A percentile compares a stretch with the other conserved stretches of the same genome.
These are phyloP conservation scores for Hafferia zeledoni DNA, from an alignment of 2,797 vertebrate species.

Conservation along the genomic window DNA sequence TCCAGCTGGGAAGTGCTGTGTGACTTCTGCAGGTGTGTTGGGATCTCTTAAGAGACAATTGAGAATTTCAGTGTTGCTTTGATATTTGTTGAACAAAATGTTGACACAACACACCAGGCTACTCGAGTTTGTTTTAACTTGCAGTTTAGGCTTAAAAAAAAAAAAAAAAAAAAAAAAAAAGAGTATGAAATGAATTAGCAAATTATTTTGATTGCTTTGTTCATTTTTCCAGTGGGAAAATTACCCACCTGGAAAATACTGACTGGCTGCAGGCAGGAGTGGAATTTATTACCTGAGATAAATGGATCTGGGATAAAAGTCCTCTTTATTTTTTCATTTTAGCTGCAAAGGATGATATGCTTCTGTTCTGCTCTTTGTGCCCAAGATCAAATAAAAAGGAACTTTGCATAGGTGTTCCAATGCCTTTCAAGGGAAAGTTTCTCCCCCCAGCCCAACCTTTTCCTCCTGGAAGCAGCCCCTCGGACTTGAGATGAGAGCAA, in stretches of 20 bases:
- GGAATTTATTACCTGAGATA: conserved; percentile 44
- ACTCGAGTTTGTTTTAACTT: neutral
- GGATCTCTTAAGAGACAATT: neutral
- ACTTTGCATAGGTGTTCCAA: neutral
- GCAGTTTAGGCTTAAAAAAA: neutral
- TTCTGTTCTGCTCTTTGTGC: conserved; percentile 35
- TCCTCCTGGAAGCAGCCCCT: neutral
- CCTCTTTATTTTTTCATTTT: conserved; percentile 33
- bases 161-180: neutral
- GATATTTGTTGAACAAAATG: neutral
- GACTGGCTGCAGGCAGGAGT: conserved; percentile 32
- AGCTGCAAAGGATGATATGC: neutral
- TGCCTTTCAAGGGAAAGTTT: conserved; percentile 24
- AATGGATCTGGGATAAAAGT: conserved; percentile 50
- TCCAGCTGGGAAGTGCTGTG: neutral
- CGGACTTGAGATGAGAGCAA: neutral
- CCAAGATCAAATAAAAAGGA: conserved; percentile 8
- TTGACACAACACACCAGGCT: neutral
- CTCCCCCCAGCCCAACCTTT: neutral
- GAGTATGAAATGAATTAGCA: conserved; percentile 26
- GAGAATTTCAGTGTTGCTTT: neutral
- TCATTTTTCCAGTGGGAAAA: conserved; percentile 11
- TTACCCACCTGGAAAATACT: conserved; percentile 34
- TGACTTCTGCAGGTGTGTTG: neutral
- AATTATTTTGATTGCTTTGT: conserved; percentile 54